phyloP scores from a whole-genome alignment of 2,888 invertebrate genomes.

The Seira ritae region DNA sequence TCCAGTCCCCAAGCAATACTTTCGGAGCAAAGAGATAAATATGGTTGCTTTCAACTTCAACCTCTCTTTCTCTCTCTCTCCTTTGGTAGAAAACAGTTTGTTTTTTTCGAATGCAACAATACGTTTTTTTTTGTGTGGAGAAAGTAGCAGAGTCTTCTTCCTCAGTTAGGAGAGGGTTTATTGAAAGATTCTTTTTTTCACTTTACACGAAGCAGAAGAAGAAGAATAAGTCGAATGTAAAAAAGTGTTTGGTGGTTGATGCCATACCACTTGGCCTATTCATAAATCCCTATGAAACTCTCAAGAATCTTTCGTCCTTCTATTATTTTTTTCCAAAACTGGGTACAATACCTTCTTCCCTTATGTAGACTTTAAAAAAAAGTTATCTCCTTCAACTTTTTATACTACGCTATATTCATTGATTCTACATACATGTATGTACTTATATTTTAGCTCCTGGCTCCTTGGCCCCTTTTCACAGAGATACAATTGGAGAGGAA shows the following conservation, averaged over 20 bases:
- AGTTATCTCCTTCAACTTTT: not conserved
- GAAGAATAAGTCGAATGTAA: not conserved
- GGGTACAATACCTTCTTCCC: not conserved
- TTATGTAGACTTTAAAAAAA: not conserved
- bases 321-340: not conserved
- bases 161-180: conserved; percentile 21
- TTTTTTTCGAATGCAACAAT: no score
- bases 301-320: conserved; percentile 33
- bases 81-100: no score
- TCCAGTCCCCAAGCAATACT: no score
- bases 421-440: not conserved
- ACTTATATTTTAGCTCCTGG: not conserved
- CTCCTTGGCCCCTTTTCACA: conserved; percentile 26
- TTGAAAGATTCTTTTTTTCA: conserved; percentile 52
- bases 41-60: no score
- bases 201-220: conserved; percentile 31
- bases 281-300: conserved; percentile 56
- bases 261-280: conserved; percentile 47
- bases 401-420: not conserved
- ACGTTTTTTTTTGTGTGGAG: no score
- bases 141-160: no score
- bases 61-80: no score
- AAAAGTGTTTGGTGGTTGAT: conserved; percentile 8
- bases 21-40: no score
- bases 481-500: conserved; percentile 56